These are phyloP conservation scores for Myripristis murdjan DNA, from an alignment of 2,797 vertebrate genomes.

Conservation along the genomic window DNA sequence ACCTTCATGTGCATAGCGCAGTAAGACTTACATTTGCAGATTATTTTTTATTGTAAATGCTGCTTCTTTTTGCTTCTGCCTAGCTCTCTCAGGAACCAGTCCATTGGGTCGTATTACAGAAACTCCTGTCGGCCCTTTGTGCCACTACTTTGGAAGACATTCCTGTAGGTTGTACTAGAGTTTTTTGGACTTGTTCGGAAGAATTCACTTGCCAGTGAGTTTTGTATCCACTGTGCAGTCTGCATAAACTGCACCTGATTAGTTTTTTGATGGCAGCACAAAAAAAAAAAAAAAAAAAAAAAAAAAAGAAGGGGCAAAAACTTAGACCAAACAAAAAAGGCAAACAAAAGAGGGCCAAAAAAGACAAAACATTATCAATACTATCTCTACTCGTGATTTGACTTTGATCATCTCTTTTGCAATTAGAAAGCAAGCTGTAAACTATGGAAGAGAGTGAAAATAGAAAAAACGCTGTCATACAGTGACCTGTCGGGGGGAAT, in stretches of 20 bases:
- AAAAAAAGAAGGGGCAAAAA: constrained; percentile 2
- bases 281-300: not conserved
- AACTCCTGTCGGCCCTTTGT: too few species aligned
- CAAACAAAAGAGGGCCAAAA: constrained; percentile 22
- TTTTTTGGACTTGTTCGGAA: too few species aligned
- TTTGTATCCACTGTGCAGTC: not conserved
- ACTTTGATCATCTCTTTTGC: constrained; percentile 32
- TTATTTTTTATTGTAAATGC: too few species aligned
- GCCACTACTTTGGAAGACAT: too few species aligned
- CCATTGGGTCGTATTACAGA: too few species aligned
- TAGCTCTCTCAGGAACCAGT: too few species aligned
- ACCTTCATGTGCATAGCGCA: too few species aligned
- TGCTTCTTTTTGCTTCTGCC: too few species aligned
- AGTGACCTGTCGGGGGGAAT: constrained; percentile 26
- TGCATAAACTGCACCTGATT: not conserved
- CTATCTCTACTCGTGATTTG: constrained; percentile 1
- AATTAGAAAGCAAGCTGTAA: constrained; percentile 7
- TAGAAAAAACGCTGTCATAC: constrained; percentile 39
- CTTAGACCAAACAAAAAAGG: constrained; percentile 35
- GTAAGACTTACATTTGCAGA: too few species aligned
- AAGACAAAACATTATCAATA: constrained; percentile 7
- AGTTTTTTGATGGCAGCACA: not conserved
- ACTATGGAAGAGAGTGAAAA: constrained; percentile 1
- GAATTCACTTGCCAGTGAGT: too few species aligned
- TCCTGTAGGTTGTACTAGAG: too few species aligned